Evolutionary conservation across 2,797 vertebrate genomes (phyloP).

Genomic region (Emys orbicularis): DNA sequence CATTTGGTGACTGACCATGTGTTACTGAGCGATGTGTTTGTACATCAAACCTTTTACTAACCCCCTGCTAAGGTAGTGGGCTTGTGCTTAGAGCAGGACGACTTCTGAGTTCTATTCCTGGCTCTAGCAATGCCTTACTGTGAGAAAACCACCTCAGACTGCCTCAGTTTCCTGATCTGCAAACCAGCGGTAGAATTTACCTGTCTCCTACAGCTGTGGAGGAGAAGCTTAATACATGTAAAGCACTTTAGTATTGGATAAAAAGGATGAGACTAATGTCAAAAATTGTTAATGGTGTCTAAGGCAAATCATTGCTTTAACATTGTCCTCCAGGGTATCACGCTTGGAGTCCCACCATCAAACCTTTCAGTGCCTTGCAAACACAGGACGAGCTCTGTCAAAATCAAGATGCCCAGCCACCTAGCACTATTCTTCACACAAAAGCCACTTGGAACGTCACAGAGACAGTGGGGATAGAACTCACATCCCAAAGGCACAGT

Average conservation of each 20-base stretch:
- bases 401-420: background rate
- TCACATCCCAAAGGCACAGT: background rate
- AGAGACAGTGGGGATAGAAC: background rate
- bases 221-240: background rate
- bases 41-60: fast-evolving
- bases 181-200: background rate
- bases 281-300: background rate
- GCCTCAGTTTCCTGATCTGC: background rate
- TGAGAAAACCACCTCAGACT: background rate
- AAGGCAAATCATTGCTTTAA: background rate
- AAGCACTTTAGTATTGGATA: background rate
- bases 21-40: fast-evolving
- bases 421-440: background rate
- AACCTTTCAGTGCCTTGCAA: background rate
- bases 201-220: background rate
- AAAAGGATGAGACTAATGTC: background rate
- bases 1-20: fast-evolving
- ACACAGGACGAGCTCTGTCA: background rate
- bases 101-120: background rate
- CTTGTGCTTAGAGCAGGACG: background rate
- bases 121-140: background rate
- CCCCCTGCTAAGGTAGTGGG: background rate
- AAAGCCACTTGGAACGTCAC: background rate
- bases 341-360: background rate
- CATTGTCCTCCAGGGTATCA: background rate